A percentile compares a stretch with the other conserved stretches of the same genome.
Evolutionary conservation across 2,113 vertebrate genomes (phyloP).

Genomic region (Rhinogobius similis): DNA sequence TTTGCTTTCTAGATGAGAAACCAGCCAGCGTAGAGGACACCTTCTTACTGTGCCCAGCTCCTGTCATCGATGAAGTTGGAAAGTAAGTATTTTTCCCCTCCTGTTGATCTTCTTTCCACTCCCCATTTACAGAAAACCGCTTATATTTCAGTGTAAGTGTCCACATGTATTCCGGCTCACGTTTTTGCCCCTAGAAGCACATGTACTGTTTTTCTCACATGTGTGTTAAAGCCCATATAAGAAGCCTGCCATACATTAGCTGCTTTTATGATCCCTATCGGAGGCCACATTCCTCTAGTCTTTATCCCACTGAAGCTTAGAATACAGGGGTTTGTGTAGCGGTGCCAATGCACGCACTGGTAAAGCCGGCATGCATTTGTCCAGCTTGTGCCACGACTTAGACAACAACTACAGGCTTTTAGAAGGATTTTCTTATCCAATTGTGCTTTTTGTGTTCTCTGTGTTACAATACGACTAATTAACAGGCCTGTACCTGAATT

Average conservation of each 20-base stretch:
- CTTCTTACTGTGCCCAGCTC: constrained; percentile 85
- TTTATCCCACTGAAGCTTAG: constrained; percentile 39
- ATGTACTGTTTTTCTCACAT: constrained; percentile 2
- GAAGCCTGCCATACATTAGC: constrained; percentile 60
- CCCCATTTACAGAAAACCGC: not conserved
- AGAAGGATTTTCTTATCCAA: not conserved
- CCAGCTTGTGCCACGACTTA: constrained; percentile 40
- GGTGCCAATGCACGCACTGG: constrained; percentile 29
- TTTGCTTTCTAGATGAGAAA: constrained; percentile 77
- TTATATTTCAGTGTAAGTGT: constrained; percentile 1
- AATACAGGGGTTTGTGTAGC: constrained; percentile 30
- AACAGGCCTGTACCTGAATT: too few relatives aligned
- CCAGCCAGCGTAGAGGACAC: constrained; percentile 78
- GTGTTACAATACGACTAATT: too few relatives aligned
- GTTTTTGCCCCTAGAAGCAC: constrained; percentile 19
- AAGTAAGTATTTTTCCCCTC: constrained; percentile 79
- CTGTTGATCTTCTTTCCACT: not conserved
- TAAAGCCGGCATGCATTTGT: constrained; percentile 27
- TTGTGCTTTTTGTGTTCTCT: not conserved
- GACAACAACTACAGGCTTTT: constrained; percentile 1
- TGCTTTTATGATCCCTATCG: constrained; percentile 54
- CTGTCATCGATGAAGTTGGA: constrained; percentile 81
- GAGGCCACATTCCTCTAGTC: constrained; percentile 49
- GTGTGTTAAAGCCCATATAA: constrained; percentile 8
- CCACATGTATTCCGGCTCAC: constrained; percentile 14